Evolutionary conservation across 2,797 vertebrate genomes (phyloP), one percentile per base, ranked within the genome.

Genomic region (Phataginus tricuspis): DNA sequence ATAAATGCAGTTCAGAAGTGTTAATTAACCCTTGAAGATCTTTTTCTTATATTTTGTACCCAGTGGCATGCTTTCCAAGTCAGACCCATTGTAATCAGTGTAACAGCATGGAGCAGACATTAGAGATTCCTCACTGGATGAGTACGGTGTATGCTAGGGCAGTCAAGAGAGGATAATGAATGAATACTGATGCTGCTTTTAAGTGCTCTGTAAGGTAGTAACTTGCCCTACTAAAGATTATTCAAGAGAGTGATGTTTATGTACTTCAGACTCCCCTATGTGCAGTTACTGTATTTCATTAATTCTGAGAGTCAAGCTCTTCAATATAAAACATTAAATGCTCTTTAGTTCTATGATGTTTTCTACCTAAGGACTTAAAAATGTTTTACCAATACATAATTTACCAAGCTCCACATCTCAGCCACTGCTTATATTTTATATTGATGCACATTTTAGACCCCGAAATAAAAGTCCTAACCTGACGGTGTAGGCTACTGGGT

Each of bases 141-240:
- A 94, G 85, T 74, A 78, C 82, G 95, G 59, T 95, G 89, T 92
- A 92, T 92, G 94, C 90, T 95, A 82, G 92, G 90, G 98, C 96
- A 97, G 94, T 95, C 93, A 96, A 86, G 90, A 85, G 85, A 97
- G 69, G 93, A 84, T 97, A 97, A 97, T 96, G 94, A 97, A 84
- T 97, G 97, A 97, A 96, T 93, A 97, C 91, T 97, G 97, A 86
- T 95, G 92, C 71, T 96, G 86, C 80, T 93, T 95, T 91, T 96
- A 96, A 97, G 91, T 93, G 94, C 91, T 96, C 69, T 91, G 2
- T 80, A 89, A 91, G 91, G 86, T 94, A 88, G 93, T 97, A 91
- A 97, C 95, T 96, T 97, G 95, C 85, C 96, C 91, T 96, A 96
- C 93, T 97, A 97, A 98, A 97, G 96, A 97, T 95, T 98, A 97